Evolutionary conservation across 2,113 vertebrate species (phyloP).

Genomic region (Mesembrinibis cayennensis): DNA sequence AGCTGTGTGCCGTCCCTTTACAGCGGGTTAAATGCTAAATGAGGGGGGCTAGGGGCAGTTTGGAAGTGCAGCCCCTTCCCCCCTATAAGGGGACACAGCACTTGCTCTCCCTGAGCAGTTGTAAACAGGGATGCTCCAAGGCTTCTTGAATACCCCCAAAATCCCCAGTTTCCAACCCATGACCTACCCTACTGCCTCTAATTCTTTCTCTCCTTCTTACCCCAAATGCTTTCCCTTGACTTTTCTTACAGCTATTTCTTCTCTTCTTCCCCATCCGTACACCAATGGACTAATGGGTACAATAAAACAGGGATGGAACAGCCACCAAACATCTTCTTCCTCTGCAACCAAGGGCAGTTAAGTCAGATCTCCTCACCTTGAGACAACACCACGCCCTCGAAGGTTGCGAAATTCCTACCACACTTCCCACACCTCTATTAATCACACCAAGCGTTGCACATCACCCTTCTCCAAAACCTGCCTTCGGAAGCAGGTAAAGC

Average conservation of each 20-base stretch:
- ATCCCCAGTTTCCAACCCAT: background rate
- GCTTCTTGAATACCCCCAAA: background rate
- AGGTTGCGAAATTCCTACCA: background rate
- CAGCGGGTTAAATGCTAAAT: background rate
- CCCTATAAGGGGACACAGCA: accelerated
- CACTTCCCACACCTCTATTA: background rate
- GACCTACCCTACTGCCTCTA: background rate
- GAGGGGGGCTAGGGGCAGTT: background rate
- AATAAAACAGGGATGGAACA: background rate
- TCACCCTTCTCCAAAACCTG: background rate
- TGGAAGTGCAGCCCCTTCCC: background rate
- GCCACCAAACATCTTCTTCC: background rate
- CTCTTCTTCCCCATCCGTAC: background rate
- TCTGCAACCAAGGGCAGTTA: background rate
- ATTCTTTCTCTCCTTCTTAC: background rate
- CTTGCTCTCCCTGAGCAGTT: background rate
- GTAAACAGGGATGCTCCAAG: background rate
- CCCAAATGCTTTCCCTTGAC: background rate
- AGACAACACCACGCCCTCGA: accelerated
- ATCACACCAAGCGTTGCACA: background rate
- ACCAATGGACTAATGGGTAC: background rate
- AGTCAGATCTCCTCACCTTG: background rate
- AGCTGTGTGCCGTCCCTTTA: background rate
- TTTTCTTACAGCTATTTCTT: background rate
- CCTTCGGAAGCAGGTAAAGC: background rate